These are phyloP conservation scores for Nipponacmea schrenckii DNA, from an alignment of 2,888 invertebrate genomes.

Conservation along the genomic window DNA sequence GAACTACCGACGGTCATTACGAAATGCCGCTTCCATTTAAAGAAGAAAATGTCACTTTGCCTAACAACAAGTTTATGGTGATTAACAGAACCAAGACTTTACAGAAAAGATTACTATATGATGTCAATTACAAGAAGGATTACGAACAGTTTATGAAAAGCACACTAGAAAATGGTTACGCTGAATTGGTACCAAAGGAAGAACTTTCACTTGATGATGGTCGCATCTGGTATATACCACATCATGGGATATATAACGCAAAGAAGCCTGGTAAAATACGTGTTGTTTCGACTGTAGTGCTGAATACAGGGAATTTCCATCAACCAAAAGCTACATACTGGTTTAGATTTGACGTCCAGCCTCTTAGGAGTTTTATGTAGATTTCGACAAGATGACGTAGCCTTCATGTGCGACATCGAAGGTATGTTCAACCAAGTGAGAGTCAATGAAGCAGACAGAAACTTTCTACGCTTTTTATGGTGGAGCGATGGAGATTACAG, in stretches of 20 bases:
- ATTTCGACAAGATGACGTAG: conserved; percentile 14
- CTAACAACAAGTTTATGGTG: too few relatives aligned
- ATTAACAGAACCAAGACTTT: too few relatives aligned
- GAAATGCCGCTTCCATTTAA: conserved; percentile 6
- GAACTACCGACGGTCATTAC: neutral
- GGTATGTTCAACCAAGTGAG: conserved; percentile 22
- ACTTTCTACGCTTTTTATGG: conserved; percentile 13
- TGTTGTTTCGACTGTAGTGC: conserved; percentile 17
- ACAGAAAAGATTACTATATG: conserved; percentile 19
- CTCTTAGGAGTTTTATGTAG: conserved; percentile 13
- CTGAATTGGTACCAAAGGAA: neutral
- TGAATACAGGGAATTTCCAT: conserved; percentile 10
- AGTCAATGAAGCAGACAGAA: conserved; percentile 16
- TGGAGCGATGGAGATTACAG: conserved; percentile 11
- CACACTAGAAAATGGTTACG: conserved; percentile 11
- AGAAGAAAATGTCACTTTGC: too few relatives aligned
- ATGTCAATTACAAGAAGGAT: conserved; percentile 16
- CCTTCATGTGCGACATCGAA: conserved; percentile 23
- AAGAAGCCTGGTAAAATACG: conserved; percentile 19
- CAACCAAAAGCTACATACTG: conserved; percentile 14
- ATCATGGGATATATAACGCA: conserved; percentile 13
- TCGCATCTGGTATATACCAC: conserved; percentile 21
- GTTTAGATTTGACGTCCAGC: conserved; percentile 17
- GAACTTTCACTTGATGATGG: conserved; percentile 3
- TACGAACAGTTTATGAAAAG: conserved; percentile 15